phyloP scores from a whole-genome alignment of 2,113 vertebrate genomes.

The Bolborhynchus lineola region DNA sequence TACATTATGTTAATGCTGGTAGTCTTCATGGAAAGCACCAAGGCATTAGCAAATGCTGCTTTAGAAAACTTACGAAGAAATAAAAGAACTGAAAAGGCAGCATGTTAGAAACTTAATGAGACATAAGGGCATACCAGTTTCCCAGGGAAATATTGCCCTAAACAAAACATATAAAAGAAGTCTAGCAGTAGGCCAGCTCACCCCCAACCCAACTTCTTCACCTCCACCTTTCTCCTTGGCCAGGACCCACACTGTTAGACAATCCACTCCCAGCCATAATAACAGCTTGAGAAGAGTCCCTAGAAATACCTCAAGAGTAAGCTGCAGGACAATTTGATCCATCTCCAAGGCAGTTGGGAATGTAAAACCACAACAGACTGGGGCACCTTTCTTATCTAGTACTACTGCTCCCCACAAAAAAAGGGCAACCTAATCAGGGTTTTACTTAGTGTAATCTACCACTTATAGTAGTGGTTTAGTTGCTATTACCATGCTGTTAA shows the following conservation, averaged over 20 bases:
- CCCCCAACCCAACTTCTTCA: neutral
- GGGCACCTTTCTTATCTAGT: neutral
- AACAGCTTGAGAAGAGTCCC: neutral
- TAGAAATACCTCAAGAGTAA: neutral
- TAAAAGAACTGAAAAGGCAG: neutral
- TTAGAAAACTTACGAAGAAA: neutral
- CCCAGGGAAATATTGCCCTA: neutral
- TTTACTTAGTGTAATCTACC: neutral
- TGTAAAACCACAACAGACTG: neutral
- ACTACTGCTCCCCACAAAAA: accelerated
- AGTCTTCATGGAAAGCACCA: neutral
- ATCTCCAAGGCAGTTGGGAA: neutral
- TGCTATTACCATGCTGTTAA: neutral
- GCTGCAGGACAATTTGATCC: neutral
- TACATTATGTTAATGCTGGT: neutral
- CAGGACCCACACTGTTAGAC: neutral
- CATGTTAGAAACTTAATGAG: neutral
- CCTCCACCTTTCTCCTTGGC: neutral
- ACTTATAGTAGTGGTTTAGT: neutral
- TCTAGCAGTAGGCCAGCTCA: neutral
- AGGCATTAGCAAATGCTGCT: neutral
- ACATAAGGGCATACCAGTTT: neutral
- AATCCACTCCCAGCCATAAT: neutral
- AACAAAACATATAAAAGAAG: neutral
- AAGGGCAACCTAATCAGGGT: neutral